Conservation (phyloP, 2,113 vertebrate genomes). For the Triplophysa siluroides region DNA sequence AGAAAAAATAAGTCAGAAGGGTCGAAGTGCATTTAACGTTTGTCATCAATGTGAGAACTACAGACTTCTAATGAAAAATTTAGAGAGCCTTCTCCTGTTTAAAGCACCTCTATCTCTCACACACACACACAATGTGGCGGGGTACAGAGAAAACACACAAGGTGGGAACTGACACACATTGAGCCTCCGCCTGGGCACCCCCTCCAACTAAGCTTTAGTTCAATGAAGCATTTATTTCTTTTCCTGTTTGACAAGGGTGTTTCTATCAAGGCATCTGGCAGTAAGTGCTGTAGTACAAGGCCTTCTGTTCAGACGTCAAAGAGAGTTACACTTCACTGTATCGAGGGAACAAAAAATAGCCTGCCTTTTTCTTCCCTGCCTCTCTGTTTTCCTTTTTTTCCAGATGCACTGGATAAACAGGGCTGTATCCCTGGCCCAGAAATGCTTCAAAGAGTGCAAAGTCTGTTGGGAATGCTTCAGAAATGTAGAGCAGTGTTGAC, state of each 20-base stretch:
- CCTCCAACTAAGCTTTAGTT: slow-evolving; percentile 66
- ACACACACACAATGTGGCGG: background rate
- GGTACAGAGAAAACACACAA: slow-evolving; percentile 34
- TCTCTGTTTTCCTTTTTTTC: slow-evolving; percentile 33
- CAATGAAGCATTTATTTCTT: slow-evolving; percentile 77
- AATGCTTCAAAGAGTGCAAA: slow-evolving; percentile 78
- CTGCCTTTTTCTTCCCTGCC: slow-evolving; percentile 53
- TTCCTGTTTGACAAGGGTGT: slow-evolving; percentile 77
- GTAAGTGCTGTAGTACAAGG: slow-evolving; percentile 70
- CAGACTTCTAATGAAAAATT: background rate
- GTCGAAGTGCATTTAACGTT: background rate
- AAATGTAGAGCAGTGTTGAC: slow-evolving; percentile 76
- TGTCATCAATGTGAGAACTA: slow-evolving; percentile 1
- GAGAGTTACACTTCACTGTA: slow-evolving; percentile 69
- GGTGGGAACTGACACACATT: slow-evolving; percentile 21
- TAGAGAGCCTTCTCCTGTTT: background rate
- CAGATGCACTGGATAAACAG: slow-evolving; percentile 76
- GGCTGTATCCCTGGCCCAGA: slow-evolving; percentile 78
- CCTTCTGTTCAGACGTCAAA: slow-evolving; percentile 75
- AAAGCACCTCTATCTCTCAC: background rate
- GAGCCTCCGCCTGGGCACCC: slow-evolving; percentile 34
- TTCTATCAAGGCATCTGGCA: slow-evolving; percentile 75
- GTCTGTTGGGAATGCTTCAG: slow-evolving; percentile 77
- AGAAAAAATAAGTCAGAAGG: background rate
- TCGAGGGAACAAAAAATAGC: slow-evolving; percentile 67